Conservation (phyloP, 2,113 vertebrate species). For the Triplophysa dalaica region DNA sequence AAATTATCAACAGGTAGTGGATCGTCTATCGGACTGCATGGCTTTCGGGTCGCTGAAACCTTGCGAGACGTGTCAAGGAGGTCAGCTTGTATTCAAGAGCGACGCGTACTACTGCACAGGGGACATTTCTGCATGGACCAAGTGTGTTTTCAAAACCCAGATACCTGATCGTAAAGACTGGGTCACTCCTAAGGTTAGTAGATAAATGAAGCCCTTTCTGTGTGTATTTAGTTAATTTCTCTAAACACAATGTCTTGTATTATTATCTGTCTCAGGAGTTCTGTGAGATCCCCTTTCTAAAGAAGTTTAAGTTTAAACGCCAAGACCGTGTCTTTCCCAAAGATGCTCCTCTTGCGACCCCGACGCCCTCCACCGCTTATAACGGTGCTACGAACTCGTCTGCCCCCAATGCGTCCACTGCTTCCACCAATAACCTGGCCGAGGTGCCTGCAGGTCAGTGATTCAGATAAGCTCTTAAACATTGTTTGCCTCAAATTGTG, state of each 20-base stretch:
- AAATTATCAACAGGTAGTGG: conserved; percentile 80
- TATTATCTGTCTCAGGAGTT: conserved; percentile 79
- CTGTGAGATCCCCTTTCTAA: conserved; percentile 87
- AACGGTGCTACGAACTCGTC: conserved; percentile 50
- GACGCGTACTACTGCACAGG: conserved; percentile 91
- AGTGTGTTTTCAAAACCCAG: conserved; percentile 88
- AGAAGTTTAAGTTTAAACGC: conserved; percentile 92
- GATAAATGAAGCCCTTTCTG: background rate
- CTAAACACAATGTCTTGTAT: background rate
- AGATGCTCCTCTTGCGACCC: conserved; percentile 52
- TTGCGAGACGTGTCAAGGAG: conserved; percentile 85
- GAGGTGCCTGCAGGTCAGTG: conserved; percentile 75
- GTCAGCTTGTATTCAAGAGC: conserved; percentile 91
- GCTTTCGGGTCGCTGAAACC: conserved; percentile 87
- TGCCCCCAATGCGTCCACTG: conserved; percentile 31
- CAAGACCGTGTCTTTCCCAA: conserved; percentile 86
- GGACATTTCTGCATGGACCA: conserved; percentile 95
- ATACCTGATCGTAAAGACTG: conserved; percentile 86
- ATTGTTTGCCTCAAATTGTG: too few relatives aligned
- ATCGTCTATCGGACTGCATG: conserved; percentile 90
- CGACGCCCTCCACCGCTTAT: conserved; percentile 28
- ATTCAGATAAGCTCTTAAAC: background rate
- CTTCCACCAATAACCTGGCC: conserved; percentile 56
- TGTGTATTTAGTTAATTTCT: too few relatives aligned
- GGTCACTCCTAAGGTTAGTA: conserved; percentile 86